A percentile compares a stretch with the other conserved stretches of the same genome.
phyloP scores from a whole-genome alignment of 1,140 invertebrate species.

The Drosophila nebulosa region DNA sequence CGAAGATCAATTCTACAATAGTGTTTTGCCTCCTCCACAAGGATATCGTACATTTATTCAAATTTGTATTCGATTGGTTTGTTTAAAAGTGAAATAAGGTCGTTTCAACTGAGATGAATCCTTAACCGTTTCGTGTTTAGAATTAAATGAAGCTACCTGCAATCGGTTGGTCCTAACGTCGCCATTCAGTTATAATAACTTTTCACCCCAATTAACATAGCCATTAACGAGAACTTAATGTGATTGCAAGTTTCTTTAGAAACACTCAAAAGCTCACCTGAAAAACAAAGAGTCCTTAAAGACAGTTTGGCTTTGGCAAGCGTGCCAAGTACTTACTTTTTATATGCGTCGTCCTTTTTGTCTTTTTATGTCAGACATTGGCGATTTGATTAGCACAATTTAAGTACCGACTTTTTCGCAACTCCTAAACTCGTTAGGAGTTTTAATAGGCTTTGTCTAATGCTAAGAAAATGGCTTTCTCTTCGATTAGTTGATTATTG shows the following conservation, averaged over 20 bases:
- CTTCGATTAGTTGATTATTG: conserved; percentile 26
- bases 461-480: conserved; percentile 19
- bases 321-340: not conserved
- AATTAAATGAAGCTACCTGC: too few species aligned
- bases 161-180: too few species aligned
- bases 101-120: too few species aligned
- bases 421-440: not conserved
- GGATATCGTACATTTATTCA: too few species aligned
- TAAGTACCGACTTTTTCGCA: conserved; percentile 17
- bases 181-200: not conserved
- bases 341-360: not conserved
- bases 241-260: not conserved
- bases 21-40: not conserved
- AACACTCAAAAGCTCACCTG: not conserved
- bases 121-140: too few species aligned
- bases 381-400: conserved; percentile 43
- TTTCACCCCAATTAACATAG: not conserved
- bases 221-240: not conserved
- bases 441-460: conserved; percentile 5
- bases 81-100: too few species aligned
- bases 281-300: not conserved
- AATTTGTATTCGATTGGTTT: too few species aligned
- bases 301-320: not conserved
- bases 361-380: conserved; percentile 19
- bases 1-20: not conserved